Conservation (phyloP, 1,140 invertebrate species). For the Neodiprion fabricii region DNA sequence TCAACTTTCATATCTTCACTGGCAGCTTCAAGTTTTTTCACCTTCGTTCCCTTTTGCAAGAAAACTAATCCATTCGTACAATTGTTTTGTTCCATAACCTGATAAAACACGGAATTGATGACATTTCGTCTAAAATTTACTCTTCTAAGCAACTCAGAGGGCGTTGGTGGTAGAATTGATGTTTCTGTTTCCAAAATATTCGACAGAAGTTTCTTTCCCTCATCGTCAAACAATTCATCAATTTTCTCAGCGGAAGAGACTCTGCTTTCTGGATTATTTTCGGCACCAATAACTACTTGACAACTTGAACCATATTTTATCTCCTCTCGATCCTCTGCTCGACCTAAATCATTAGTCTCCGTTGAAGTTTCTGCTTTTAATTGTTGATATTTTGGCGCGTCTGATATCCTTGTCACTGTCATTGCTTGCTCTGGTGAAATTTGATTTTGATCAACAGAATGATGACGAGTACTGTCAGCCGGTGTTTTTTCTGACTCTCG, state of each 20-base stretch:
- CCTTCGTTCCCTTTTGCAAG: background rate
- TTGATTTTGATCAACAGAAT: background rate
- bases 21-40: background rate
- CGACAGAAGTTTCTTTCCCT: too few species aligned
- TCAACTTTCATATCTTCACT: background rate
- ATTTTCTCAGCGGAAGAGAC: background rate
- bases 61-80: too few species aligned
- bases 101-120: background rate
- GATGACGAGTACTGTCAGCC: background rate
- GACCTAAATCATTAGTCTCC: background rate
- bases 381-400: background rate
- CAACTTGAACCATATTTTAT: background rate
- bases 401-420: background rate
- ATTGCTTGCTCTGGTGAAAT: too few species aligned
- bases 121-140: background rate
- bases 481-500: background rate
- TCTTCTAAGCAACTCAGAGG: background rate
- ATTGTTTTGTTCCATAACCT: background rate
- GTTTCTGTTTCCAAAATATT: background rate
- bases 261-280: background rate
- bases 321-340: background rate
- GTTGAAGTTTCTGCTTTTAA: background rate
- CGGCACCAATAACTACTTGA: too few species aligned
- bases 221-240: too few species aligned
- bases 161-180: background rate